Conservation (phyloP, 2,797 vertebrate species). For the Urophycis tenuis region DNA sequence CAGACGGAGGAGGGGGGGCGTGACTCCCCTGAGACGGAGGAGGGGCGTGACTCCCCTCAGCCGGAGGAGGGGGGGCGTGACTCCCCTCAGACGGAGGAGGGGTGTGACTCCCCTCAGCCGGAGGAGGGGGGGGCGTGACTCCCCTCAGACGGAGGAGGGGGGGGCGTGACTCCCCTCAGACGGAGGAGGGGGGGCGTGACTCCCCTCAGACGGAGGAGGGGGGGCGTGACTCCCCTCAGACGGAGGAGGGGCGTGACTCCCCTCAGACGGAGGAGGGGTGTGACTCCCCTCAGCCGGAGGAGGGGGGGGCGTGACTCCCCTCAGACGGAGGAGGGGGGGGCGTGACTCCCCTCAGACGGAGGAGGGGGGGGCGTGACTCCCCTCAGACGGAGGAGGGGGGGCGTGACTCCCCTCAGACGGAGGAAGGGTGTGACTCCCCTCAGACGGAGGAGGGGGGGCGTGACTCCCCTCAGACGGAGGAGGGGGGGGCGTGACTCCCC, state of each 20-base stretch:
- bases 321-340: slow-evolving; percentile 62
- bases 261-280: slow-evolving; percentile 63
- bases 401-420: slow-evolving; percentile 57
- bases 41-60: slow-evolving; percentile 61
- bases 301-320: slow-evolving; percentile 60
- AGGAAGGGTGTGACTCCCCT: slow-evolving; percentile 62
- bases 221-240: slow-evolving; percentile 57
- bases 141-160: slow-evolving; percentile 59
- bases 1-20: slow-evolving; percentile 60
- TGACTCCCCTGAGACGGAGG: slow-evolving; percentile 58
- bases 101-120: slow-evolving; percentile 58
- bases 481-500: slow-evolving; percentile 60
- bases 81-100: slow-evolving; percentile 58
- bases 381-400: slow-evolving; percentile 63
- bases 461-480: slow-evolving; percentile 58
- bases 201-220: slow-evolving; percentile 58
- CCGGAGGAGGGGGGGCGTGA: slow-evolving; percentile 63
- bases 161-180: slow-evolving; percentile 57
- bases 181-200: slow-evolving; percentile 63
- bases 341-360: slow-evolving; percentile 57
- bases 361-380: slow-evolving; percentile 59
- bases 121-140: slow-evolving; percentile 62
- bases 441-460: slow-evolving; percentile 60
- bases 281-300: slow-evolving; percentile 58
- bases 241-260: slow-evolving; percentile 59